Evolutionary conservation across 2,888 invertebrate genomes (phyloP).

Genomic region (Drosophila falleni): DNA sequence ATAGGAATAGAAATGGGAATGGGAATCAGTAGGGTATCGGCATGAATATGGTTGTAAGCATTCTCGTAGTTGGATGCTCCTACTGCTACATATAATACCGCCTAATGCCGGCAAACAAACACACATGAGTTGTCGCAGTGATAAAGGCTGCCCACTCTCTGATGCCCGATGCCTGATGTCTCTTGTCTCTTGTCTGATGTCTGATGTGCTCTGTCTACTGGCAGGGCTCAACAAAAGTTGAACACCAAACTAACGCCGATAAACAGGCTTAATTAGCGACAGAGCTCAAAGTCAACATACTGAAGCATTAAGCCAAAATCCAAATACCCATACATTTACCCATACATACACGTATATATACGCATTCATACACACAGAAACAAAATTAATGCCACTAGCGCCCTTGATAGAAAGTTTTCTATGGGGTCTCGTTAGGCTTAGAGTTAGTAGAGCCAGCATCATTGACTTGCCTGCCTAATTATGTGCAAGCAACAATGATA

Average conservation of each 20-base stretch:
- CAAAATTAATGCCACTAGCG: conserved; percentile 56
- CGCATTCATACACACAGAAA: conserved; percentile 36
- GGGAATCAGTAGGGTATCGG: conserved; percentile 2
- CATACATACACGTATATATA: not conserved
- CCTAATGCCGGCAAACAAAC: conserved; percentile 27
- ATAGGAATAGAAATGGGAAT: conserved; percentile 1
- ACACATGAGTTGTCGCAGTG: conserved; percentile 36
- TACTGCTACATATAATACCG: conserved; percentile 23
- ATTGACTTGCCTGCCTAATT: conserved; percentile 68
- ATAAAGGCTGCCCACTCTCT: conserved; percentile 52
- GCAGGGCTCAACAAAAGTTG: conserved; percentile 53
- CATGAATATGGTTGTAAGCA: conserved; percentile 4
- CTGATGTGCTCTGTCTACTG: conserved; percentile 9
- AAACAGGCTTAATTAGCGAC: conserved; percentile 79
- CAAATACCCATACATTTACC: conserved; percentile 36
- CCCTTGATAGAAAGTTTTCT: conserved; percentile 52
- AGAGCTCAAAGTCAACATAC: conserved; percentile 79
- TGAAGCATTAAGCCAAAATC: conserved; percentile 65
- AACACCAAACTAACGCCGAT: conserved; percentile 74
- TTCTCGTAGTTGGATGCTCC: conserved; percentile 4
- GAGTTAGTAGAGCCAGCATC: conserved; percentile 21
- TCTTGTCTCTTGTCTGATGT: not conserved
- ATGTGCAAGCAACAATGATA: conserved; percentile 82
- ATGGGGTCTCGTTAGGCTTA: conserved; percentile 64
- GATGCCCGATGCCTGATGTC: not conserved